A percentile compares a stretch with the other conserved stretches of the same genome.
Conservation (phyloP, 2,888 invertebrate genomes). For the Conops quadrifasciatus region DNA sequence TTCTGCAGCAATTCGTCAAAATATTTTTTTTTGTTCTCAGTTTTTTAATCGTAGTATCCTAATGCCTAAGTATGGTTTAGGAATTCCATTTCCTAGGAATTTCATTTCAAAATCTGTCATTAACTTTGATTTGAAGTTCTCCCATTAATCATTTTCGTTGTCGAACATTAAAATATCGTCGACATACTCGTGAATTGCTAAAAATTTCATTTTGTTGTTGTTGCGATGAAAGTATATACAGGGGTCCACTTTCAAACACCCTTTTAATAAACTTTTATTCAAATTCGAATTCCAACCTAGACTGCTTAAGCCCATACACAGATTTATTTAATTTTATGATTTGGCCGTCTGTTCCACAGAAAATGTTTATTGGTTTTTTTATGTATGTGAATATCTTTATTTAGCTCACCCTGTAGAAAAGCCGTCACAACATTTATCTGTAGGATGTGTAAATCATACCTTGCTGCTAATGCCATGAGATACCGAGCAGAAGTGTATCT, state of each 20-base stretch:
- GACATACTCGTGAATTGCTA: not conserved
- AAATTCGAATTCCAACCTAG: conserved; percentile 22
- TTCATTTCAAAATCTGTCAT: conserved; percentile 36
- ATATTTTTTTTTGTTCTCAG: conserved; percentile 32
- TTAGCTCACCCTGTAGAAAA: conserved; percentile 18
- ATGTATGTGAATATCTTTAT: conserved; percentile 21
- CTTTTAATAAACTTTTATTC: not conserved
- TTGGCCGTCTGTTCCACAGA: no score
- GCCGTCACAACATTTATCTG: conserved; percentile 24
- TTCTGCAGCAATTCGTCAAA: conserved; percentile 19
- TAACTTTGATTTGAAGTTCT: conserved; percentile 8
- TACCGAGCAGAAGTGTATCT: conserved; percentile 36
- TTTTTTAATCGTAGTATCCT: conserved; percentile 30
- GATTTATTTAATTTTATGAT: conserved; percentile 3
- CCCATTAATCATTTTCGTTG: not conserved
- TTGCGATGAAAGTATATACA: conserved; percentile 13
- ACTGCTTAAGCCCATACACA: conserved; percentile 21
- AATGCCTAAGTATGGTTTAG: conserved; percentile 33
- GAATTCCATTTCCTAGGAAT: conserved; percentile 35
- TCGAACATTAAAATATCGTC: conserved; percentile 34
- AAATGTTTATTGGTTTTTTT: not conserved
- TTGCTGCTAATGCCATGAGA: conserved; percentile 26
- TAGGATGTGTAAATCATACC: conserved; percentile 16
- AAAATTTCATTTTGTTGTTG: conserved; percentile 17
- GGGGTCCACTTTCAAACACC: conserved; percentile 18